A percentile compares a stretch with the other conserved stretches of the same genome.
These are phyloP conservation scores for Numenius phaeopus DNA, from an alignment of 2,797 vertebrate genomes.

Conservation along the genomic window DNA sequence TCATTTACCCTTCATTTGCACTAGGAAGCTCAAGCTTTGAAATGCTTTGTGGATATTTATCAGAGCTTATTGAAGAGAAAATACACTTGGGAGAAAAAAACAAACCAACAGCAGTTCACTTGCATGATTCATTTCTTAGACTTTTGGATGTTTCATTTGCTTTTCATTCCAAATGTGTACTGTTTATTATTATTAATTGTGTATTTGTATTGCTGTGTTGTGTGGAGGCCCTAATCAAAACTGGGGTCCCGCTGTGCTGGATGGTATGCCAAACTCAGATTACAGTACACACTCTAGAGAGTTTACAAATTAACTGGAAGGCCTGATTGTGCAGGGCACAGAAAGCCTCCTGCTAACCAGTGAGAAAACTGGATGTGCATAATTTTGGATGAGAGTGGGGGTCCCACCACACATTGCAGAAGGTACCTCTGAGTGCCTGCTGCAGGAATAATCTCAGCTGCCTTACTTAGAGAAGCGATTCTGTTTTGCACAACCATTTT, in stretches of 20 bases:
- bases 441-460: not conserved
- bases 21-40: not conserved
- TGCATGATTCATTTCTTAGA: not conserved
- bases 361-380: not conserved
- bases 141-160: not conserved
- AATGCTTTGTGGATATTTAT: not conserved
- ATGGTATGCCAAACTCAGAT: not conserved
- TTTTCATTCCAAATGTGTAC: not conserved
- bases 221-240: not conserved
- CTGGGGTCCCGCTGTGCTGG: not conserved
- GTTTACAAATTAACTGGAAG: not conserved
- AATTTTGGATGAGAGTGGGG: not conserved
- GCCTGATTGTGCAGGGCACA: not conserved
- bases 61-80: slow-evolving; percentile 3
- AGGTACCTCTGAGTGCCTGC: not conserved
- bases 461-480: not conserved
- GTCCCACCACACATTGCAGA: not conserved
- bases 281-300: not conserved
- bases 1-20: slow-evolving; percentile 12
- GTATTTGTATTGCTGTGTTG: not conserved
- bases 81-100: not conserved
- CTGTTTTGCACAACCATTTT: not conserved
- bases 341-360: not conserved
- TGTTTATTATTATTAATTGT: not conserved
- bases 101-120: not conserved